A percentile compares a stretch with the other conserved stretches of the same genome.
These are phyloP conservation scores for Avahi laniger DNA, from an alignment of 2,797 vertebrate genomes.

Conservation along the genomic window DNA sequence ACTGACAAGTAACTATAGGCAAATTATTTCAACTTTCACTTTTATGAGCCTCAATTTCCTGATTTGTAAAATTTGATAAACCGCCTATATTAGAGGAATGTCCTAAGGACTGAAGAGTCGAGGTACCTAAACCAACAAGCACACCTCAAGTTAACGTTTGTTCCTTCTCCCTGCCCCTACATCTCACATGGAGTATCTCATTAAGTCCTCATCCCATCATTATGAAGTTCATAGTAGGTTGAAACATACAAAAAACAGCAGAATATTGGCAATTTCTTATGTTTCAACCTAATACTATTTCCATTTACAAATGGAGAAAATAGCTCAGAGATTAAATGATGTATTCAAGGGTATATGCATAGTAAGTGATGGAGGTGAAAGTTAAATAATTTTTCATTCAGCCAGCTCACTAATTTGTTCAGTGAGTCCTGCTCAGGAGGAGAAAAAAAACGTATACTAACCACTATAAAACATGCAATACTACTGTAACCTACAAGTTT, in stretches of 20 bases:
- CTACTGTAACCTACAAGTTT: background rate
- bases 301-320: conserved; percentile 20
- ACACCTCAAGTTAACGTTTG: background rate
- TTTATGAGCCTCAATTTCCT: background rate
- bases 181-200: background rate
- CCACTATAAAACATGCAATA: background rate
- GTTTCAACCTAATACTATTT: background rate
- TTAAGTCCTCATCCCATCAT: background rate
- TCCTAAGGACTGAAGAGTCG: background rate
- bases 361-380: background rate
- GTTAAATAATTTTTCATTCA: background rate
- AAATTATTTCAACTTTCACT: background rate
- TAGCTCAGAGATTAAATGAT: background rate
- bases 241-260: background rate
- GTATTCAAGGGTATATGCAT: background rate
- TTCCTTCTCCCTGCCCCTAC: background rate
- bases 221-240: background rate
- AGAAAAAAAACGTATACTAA: background rate
- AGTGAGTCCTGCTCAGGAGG: background rate
- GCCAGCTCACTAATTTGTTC: background rate
- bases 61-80: background rate
- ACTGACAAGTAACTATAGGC: background rate
- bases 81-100: background rate
- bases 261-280: background rate
- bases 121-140: background rate